phyloP scores from a whole-genome alignment of 2,113 vertebrate species.

The Aptenodytes patagonicus region DNA sequence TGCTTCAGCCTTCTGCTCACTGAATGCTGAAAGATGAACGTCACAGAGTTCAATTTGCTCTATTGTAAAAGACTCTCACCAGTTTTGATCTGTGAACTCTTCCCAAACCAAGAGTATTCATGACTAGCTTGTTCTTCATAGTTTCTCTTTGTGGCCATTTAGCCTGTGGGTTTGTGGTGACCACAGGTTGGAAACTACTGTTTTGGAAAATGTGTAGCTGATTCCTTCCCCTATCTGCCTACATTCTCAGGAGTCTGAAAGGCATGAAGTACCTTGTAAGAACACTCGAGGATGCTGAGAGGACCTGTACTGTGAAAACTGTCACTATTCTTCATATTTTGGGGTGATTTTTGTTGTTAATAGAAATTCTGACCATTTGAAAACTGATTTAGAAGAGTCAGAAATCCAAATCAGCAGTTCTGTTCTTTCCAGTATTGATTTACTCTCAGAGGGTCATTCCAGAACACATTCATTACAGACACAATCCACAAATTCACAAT shows the following conservation, averaged over 20 bases:
- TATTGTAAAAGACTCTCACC: background rate
- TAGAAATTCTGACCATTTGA: constrained; percentile 31
- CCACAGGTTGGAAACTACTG: background rate
- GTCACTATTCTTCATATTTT: background rate
- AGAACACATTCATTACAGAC: constrained; percentile 58
- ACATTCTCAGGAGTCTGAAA: background rate
- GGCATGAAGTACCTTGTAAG: background rate
- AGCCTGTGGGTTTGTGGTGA: background rate
- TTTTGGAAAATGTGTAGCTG: background rate
- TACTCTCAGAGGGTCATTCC: constrained; percentile 48
- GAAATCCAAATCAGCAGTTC: constrained; percentile 15
- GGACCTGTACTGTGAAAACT: background rate
- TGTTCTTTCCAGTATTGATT: constrained; percentile 57
- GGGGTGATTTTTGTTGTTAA: background rate
- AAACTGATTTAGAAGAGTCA: constrained; percentile 47
- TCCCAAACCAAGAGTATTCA: background rate
- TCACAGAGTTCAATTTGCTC: background rate
- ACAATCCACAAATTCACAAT: constrained; percentile 43
- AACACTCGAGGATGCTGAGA: background rate
- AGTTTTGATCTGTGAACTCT: background rate
- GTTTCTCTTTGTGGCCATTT: background rate
- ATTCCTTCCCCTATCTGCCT: background rate
- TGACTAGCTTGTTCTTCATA: background rate
- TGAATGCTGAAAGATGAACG: background rate
- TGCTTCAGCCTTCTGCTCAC: background rate